phyloP scores from a whole-genome alignment of 2,113 vertebrate genomes.

The Corythornis vintsioides region DNA sequence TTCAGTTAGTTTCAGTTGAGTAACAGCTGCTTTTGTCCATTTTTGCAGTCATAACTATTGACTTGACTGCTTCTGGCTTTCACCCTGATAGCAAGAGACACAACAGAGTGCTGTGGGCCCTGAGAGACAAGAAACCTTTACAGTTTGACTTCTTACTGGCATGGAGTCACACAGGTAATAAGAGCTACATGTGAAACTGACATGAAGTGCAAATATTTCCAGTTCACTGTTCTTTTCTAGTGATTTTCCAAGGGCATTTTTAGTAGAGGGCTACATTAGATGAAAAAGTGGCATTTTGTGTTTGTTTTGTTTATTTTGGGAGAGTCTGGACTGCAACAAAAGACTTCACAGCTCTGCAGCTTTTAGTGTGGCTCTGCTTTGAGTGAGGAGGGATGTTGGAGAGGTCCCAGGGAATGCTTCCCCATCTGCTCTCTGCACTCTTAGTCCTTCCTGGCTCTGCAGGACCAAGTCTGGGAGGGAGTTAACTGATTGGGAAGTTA shows the following conservation, averaged over 20 bases:
- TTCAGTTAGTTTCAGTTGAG: background rate
- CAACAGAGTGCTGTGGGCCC: slow-evolving; percentile 80
- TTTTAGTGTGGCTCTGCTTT: background rate
- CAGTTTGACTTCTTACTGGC: slow-evolving; percentile 85
- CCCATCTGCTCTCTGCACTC: background rate
- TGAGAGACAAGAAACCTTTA: slow-evolving; percentile 85
- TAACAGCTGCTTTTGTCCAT: slow-evolving; percentile 8
- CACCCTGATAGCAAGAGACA: slow-evolving; percentile 80
- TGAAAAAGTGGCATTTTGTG: background rate
- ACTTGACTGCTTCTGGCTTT: slow-evolving; percentile 81
- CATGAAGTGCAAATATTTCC: background rate
- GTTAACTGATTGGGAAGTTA: background rate
- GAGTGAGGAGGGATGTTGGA: background rate
- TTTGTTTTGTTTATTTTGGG: background rate
- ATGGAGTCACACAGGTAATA: slow-evolving; percentile 79
- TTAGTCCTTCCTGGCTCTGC: background rate
- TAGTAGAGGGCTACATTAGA: background rate
- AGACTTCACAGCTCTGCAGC: background rate
- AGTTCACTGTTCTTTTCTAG: background rate
- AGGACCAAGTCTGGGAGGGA: background rate
- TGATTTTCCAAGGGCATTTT: background rate
- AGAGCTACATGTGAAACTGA: background rate
- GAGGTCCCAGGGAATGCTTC: background rate
- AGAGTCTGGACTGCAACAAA: background rate
- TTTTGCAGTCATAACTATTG: slow-evolving; percentile 81